Evolutionary conservation across 1,140 invertebrate species (phyloP).

Genomic region (Sycobia sp.): DNA sequence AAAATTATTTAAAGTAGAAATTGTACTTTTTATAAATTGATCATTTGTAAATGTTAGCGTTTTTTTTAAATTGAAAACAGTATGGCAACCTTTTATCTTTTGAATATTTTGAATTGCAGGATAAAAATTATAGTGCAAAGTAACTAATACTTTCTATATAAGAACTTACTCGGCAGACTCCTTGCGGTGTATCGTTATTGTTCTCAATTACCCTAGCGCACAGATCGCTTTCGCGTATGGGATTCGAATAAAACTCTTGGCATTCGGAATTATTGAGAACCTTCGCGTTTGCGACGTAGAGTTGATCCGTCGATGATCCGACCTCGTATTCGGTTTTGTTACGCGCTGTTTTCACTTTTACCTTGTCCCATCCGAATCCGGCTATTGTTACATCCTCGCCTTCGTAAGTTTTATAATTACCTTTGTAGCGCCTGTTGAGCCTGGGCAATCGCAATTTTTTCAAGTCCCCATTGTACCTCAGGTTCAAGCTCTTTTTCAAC

Average conservation of each 20-base stretch:
- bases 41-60: no score
- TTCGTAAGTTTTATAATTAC: slow-evolving; percentile 4
- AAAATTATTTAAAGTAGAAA: no score
- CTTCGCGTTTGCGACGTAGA: slow-evolving; percentile 5
- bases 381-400: background rate
- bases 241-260: background rate
- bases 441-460: slow-evolving; percentile 2
- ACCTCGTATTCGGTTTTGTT: slow-evolving; percentile 22
- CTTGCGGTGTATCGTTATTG: slow-evolving; percentile 18
- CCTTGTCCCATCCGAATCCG: slow-evolving; percentile 22
- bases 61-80: no score
- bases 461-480: background rate
- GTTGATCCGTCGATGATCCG: slow-evolving; percentile 2
- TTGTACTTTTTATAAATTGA: no score
- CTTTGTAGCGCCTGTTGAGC: background rate
- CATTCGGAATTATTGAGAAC: slow-evolving; percentile 14
- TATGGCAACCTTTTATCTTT: no score
- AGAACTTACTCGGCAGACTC: slow-evolving; percentile 23
- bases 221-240: slow-evolving; percentile 1
- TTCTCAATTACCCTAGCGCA: slow-evolving; percentile 16
- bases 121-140: no score
- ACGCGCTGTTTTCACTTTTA: background rate
- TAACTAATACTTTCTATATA: background rate
- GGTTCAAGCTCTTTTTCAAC: slow-evolving; percentile 15
- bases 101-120: background rate